These are phyloP conservation scores for Philereme transversata DNA, from an alignment of 2,888 invertebrate genomes.

Conservation along the genomic window DNA sequence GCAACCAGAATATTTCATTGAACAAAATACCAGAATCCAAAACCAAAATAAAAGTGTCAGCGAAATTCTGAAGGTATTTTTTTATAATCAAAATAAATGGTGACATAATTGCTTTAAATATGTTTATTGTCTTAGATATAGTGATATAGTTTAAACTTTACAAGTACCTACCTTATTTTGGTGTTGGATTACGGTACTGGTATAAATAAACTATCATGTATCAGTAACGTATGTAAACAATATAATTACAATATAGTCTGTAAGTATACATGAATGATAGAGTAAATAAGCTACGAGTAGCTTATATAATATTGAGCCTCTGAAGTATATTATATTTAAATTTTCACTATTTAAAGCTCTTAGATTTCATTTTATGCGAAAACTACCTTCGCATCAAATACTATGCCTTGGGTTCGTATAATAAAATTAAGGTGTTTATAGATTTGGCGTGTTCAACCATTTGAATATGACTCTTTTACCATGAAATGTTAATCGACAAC, in stretches of 20 bases:
- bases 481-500: neutral
- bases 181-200: conserved; percentile 60
- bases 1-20: conserved; percentile 39
- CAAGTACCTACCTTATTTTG: conserved; percentile 51
- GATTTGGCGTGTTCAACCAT: conserved; percentile 27
- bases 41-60: conserved; percentile 53
- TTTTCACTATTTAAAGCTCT: conserved; percentile 84
- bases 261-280: conserved; percentile 70
- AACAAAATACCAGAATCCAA: conserved; percentile 64
- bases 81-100: conserved; percentile 23
- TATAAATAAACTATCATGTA: conserved; percentile 36
- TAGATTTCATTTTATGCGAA: conserved; percentile 79
- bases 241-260: conserved; percentile 56
- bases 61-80: conserved; percentile 20
- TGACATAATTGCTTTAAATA: conserved; percentile 40
- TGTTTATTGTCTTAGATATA: conserved; percentile 56
- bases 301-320: conserved; percentile 81
- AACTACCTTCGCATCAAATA: conserved; percentile 70
- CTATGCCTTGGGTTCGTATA: conserved; percentile 52
- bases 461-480: neutral
- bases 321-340: conserved; percentile 78
- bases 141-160: conserved; percentile 35
- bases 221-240: conserved; percentile 47
- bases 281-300: conserved; percentile 78
- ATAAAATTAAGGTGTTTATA: conserved; percentile 22